Evolutionary conservation across 2,888 invertebrate genomes (phyloP).

Genomic region (Sinopyrophorus schimmeli): DNA sequence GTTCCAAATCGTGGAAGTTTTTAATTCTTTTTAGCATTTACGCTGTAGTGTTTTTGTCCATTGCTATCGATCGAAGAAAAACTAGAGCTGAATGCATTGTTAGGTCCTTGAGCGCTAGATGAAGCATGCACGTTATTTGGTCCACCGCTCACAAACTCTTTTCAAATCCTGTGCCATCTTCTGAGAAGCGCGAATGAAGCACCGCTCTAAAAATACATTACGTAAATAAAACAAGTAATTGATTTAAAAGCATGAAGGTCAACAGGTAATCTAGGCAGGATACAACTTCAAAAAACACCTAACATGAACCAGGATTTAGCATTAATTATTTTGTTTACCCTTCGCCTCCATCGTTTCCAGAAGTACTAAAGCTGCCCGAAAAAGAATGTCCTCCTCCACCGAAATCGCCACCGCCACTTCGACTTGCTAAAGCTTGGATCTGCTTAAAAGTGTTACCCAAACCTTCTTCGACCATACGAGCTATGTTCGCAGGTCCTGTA

Average conservation of each 20-base stretch:
- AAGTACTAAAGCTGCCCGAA: constrained; percentile 5
- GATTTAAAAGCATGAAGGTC: constrained; percentile 11
- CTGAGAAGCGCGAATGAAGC: constrained; percentile 54
- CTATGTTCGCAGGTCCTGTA: constrained; percentile 1
- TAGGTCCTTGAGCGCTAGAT: constrained; percentile 53
- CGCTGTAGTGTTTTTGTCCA: constrained; percentile 58
- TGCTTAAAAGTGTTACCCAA: constrained; percentile 1
- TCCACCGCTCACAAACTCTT: constrained; percentile 34
- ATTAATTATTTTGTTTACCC: constrained; percentile 3
- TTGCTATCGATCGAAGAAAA: constrained; percentile 54
- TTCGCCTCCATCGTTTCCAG: neutral
- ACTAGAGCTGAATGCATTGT: constrained; percentile 58
- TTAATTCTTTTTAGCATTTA: no score
- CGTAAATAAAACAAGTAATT: neutral
- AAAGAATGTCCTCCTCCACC: neutral
- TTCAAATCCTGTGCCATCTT: constrained; percentile 26
- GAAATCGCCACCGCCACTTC: neutral
- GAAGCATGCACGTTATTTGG: constrained; percentile 50
- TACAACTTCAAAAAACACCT: constrained; percentile 11
- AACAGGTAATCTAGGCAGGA: constrained; percentile 9
- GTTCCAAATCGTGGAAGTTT: no score
- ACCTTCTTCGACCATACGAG: neutral
- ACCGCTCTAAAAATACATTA: constrained; percentile 43
- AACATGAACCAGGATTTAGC: neutral
- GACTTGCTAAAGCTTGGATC: neutral